Conservation (phyloP, 2,797 vertebrate species). For the Urocyon cinereoargenteus region DNA sequence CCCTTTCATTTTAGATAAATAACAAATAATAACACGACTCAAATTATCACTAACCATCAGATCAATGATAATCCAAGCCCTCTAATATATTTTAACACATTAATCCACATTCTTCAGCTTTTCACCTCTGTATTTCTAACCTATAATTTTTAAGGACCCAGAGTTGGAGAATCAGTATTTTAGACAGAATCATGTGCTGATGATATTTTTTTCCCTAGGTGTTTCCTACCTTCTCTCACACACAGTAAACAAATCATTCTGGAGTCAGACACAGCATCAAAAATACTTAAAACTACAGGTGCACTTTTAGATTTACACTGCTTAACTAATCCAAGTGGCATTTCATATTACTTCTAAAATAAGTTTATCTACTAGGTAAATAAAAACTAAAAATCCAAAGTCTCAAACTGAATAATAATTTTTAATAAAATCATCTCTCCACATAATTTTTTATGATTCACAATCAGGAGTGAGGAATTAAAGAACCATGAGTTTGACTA, state of each 20-base stretch:
- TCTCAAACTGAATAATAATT: constrained; percentile 38
- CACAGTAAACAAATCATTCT: not conserved
- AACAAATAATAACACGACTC: not conserved
- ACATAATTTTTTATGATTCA: not conserved
- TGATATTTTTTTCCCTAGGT: not conserved
- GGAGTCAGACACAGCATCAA: not conserved
- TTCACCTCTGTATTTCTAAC: not conserved
- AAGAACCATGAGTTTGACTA: not conserved
- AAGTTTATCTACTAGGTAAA: not conserved
- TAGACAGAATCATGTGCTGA: not conserved
- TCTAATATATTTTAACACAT: not conserved
- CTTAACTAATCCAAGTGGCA: constrained; percentile 15
- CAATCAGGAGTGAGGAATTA: not conserved
- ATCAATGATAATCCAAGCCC: not conserved
- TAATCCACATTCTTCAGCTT: not conserved
- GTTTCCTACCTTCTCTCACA: not conserved
- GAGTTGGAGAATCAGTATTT: not conserved
- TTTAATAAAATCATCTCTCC: constrained; percentile 42
- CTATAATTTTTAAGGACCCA: constrained; percentile 5
- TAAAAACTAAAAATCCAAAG: constrained; percentile 10
- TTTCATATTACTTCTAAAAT: constrained; percentile 32
- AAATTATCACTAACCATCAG: not conserved
- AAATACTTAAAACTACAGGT: not conserved
- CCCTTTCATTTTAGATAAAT: constrained; percentile 62
- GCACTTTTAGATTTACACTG: not conserved